These are phyloP conservation scores for Athrips mouffetella DNA, from an alignment of 2,888 invertebrate species.

Conservation along the genomic window DNA sequence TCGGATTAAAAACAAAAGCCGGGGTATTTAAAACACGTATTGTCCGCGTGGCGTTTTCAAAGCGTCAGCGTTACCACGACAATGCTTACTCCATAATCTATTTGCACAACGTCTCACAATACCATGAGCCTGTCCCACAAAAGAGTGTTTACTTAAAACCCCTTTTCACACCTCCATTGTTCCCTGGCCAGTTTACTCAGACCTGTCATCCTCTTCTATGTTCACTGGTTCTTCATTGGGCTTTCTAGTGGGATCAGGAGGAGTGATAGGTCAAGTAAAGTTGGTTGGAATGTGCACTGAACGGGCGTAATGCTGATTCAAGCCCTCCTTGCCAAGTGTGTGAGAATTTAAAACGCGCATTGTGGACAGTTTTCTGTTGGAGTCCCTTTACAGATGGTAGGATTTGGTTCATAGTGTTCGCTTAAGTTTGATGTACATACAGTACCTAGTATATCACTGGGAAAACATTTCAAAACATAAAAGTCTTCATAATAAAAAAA, in stretches of 20 bases:
- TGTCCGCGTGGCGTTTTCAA: conserved; percentile 11
- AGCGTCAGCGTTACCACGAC: conserved; percentile 21
- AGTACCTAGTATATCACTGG: too few relatives aligned
- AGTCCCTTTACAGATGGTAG: neutral
- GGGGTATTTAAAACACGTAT: conserved; percentile 13
- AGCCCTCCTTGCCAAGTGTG: conserved; percentile 18
- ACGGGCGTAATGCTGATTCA: conserved; percentile 22
- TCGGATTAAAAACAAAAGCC: conserved; percentile 14
- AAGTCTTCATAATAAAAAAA: too few relatives aligned
- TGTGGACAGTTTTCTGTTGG: neutral
- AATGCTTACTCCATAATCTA: conserved; percentile 30
- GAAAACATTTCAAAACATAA: too few relatives aligned
- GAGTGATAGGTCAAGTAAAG: conserved; percentile 4
- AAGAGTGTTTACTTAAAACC: conserved; percentile 34
- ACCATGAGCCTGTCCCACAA: conserved; percentile 27
- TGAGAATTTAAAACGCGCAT: conserved; percentile 18
- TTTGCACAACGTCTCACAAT: conserved; percentile 31
- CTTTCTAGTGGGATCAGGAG: neutral
- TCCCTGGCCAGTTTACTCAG: conserved; percentile 20
- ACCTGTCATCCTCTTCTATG: conserved; percentile 9
- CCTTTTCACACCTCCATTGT: conserved; percentile 35
- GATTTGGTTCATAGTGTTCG: neutral
- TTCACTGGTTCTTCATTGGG: neutral
- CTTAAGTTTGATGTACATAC: neutral
- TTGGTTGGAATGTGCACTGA: conserved; percentile 17